A percentile compares a stretch with the other conserved stretches of the same genome.
phyloP scores from a whole-genome alignment of 1,140 invertebrate species.

The Saccostrea echinata region DNA sequence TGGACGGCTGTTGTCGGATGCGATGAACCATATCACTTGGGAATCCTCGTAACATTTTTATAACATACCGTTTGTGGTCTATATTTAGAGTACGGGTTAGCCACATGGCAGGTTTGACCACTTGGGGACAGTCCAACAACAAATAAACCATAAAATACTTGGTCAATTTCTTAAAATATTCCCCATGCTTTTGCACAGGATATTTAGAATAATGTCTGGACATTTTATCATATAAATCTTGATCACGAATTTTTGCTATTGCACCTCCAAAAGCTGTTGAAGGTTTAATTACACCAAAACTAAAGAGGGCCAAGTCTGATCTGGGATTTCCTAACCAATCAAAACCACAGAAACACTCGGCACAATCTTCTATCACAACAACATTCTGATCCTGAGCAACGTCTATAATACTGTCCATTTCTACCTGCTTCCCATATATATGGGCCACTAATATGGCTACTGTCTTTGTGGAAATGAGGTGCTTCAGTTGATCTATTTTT shows the following conservation, averaged over 20 bases:
- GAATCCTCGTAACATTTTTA: slow-evolving; percentile 76
- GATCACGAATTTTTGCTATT: slow-evolving; percentile 76
- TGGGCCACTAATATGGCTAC: slow-evolving; percentile 78
- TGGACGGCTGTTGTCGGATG: slow-evolving; percentile 76
- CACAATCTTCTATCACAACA: slow-evolving; percentile 78
- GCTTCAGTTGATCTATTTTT: slow-evolving; percentile 73
- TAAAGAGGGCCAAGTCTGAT: slow-evolving; percentile 77
- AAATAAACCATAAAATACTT: slow-evolving; percentile 74
- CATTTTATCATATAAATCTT: slow-evolving; percentile 74
- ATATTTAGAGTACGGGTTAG: slow-evolving; percentile 68
- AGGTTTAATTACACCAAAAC: slow-evolving; percentile 80
- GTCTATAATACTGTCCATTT: slow-evolving; percentile 74
- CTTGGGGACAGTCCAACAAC: slow-evolving; percentile 68
- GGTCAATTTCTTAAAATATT: slow-evolving; percentile 76
- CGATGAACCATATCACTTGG: slow-evolving; percentile 71
- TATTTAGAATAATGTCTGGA: slow-evolving; percentile 63
- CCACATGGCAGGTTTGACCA: slow-evolving; percentile 69
- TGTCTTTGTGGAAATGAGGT: slow-evolving; percentile 74
- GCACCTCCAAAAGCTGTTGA: slow-evolving; percentile 78
- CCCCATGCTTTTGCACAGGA: slow-evolving; percentile 66
- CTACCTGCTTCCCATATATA: slow-evolving; percentile 76
- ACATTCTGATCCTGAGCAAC: slow-evolving; percentile 73
- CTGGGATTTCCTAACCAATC: slow-evolving; percentile 74
- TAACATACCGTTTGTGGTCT: slow-evolving; percentile 71
- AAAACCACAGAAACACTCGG: slow-evolving; percentile 79